Base-by-base conservation (phyloP, 1,140 invertebrate species). In the Oncopeltus fasciatus region DNA sequence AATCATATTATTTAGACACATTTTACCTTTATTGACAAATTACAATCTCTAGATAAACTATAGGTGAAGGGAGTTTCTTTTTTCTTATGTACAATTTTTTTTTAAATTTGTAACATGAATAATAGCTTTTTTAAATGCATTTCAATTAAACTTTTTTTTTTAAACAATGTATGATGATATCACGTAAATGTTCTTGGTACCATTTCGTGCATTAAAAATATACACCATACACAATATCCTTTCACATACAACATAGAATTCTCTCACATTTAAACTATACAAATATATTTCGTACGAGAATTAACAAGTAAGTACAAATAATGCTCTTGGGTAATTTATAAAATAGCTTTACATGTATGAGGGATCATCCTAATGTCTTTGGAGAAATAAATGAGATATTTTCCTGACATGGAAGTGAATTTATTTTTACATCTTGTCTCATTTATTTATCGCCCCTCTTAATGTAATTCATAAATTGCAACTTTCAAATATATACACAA, bases 11-110 rank as follows among this genome's bases (percentile, higher is more conserved):
- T n/a, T n/a, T n/a, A 53, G 49, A 53, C 49, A 53, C 49, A 53
- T 53, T 53, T 18, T 20, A 53, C 14, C 49, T 53, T 53, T 53
- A 53, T 53, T 53, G 20, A 24, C 49, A 53, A 53, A 53, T 46
- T 53, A 53, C 49, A 53, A 53, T 53, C 14, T 24, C 49, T 53
- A 53, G 12, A 11, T 26, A 38, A 8, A 4, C 49, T 53, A 53
- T 24, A 53, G 21, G 24, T 53, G 49, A 53, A 53, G 49, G 49
- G 49, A 26, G 26, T 24, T 16, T 24, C 21, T 18, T 53, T 24
- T 24, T 53, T 16, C 26, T 24, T 53, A 24, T 53, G 26, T 24
- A 53, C 16, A 20, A 9, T 53, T 18, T 14, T 53, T 24, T 53
- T 24, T 53, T 53, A 53, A 24, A 53, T 53, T 53, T 53, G 24